Percentiles rank a stretch among this genome's conserved stretches.
These are phyloP conservation scores for Zingel zingel DNA, from an alignment of 2,113 vertebrate species.

Conservation along the genomic window DNA sequence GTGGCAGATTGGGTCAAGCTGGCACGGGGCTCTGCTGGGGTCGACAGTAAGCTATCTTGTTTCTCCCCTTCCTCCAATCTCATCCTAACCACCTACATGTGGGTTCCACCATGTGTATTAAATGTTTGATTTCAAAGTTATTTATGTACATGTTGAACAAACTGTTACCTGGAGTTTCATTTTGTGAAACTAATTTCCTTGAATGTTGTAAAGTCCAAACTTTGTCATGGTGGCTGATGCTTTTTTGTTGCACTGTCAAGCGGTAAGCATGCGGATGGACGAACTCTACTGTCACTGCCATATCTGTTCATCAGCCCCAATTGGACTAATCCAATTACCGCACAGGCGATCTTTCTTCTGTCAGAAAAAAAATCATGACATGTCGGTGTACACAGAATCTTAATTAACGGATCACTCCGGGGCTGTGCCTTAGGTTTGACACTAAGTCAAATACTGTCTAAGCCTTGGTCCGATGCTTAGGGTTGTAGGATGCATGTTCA, in stretches of 20 bases:
- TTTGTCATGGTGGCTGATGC: constrained; percentile 32
- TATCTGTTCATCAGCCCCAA: constrained; percentile 71
- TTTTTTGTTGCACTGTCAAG: constrained; percentile 49
- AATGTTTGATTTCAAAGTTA: constrained; percentile 49
- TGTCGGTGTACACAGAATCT: constrained; percentile 69
- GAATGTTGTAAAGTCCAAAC: constrained; percentile 49
- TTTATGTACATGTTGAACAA: constrained; percentile 74
- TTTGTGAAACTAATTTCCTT: constrained; percentile 52
- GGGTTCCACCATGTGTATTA: constrained; percentile 51
- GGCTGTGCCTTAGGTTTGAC: constrained; percentile 65
- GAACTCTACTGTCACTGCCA: constrained; percentile 68
- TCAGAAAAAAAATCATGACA: constrained; percentile 73
- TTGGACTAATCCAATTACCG: constrained; percentile 75
- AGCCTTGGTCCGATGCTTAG: constrained; percentile 62
- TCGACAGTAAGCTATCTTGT: constrained; percentile 46
- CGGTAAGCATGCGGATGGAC: constrained; percentile 71
- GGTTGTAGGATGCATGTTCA: constrained; percentile 74
- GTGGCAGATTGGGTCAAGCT: constrained; percentile 67
- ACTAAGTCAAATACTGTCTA: constrained; percentile 69
- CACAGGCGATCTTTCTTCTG: constrained; percentile 74
- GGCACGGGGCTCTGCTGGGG: constrained; percentile 59
- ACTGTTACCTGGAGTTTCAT: constrained; percentile 58
- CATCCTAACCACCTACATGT: constrained; percentile 37
- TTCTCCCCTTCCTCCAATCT: constrained; percentile 42
- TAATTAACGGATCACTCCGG: constrained; percentile 69